These are phyloP conservation scores for Forbesichthys papilliferus DNA, from an alignment of 2,113 vertebrate species.

Conservation along the genomic window DNA sequence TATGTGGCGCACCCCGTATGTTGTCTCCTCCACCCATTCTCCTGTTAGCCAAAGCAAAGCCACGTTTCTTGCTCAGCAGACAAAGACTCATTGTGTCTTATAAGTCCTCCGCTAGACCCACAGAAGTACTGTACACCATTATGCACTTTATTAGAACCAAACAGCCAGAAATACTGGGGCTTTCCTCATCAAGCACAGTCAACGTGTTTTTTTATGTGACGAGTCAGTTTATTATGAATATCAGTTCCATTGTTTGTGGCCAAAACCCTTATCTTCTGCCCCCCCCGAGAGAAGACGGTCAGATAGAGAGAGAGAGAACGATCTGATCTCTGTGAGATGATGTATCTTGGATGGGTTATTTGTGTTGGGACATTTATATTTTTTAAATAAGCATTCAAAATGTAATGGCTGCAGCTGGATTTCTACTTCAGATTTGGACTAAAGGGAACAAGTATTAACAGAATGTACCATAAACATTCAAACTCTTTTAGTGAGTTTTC, in stretches of 20 bases:
- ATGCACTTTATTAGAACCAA: neutral
- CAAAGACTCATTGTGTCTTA: constrained; percentile 55
- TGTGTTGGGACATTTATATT: no score
- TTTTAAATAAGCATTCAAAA: no score
- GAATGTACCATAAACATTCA: no score
- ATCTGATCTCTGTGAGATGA: no score
- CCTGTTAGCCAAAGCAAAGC: constrained; percentile 36
- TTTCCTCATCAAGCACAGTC: constrained; percentile 22
- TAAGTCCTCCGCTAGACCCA: constrained; percentile 18
- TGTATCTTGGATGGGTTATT: no score
- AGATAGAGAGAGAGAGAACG: neutral
- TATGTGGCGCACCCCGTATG: constrained; percentile 24
- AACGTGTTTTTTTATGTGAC: constrained; percentile 15
- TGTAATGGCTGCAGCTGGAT: no score
- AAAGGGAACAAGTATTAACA: no score
- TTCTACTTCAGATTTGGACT: no score
- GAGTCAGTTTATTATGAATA: constrained; percentile 5
- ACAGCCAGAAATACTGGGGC: neutral
- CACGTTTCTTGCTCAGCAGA: constrained; percentile 32
- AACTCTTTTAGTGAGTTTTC: no score
- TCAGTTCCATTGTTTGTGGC: constrained; percentile 26
- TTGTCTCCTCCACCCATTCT: constrained; percentile 32
- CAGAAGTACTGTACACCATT: constrained; percentile 6
- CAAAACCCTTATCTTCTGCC: constrained; percentile 25
- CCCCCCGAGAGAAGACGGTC: neutral